Conservation (phyloP, 1,140 invertebrate genomes). For the Bombus confusus region DNA sequence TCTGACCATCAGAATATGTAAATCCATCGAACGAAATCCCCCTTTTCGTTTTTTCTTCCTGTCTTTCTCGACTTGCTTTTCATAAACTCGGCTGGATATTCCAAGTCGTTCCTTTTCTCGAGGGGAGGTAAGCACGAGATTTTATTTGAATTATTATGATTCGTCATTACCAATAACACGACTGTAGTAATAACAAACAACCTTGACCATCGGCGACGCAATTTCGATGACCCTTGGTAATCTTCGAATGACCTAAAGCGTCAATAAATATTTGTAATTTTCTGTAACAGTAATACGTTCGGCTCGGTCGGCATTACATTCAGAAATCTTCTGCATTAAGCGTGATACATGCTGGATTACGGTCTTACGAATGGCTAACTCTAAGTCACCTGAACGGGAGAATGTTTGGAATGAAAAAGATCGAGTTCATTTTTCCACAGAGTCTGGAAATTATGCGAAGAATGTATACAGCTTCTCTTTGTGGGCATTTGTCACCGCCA, state of each 20-base stretch:
- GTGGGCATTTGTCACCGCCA: neutral
- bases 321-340: neutral
- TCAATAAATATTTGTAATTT: neutral
- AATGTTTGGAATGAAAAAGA: neutral
- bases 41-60: no score
- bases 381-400: neutral
- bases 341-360: neutral
- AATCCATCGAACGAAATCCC: neutral
- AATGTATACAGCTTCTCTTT: neutral
- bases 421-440: neutral
- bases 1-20: neutral
- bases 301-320: neutral
- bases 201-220: no score
- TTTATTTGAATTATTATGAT: no score
- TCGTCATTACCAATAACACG: no score
- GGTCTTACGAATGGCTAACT: neutral
- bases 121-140: no score
- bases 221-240: no score
- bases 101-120: neutral
- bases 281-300: neutral
- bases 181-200: neutral
- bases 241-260: neutral
- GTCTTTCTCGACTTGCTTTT: neutral
- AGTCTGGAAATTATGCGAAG: conserved; percentile 9
- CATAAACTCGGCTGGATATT: neutral